Percentiles rank a stretch among this genome's conserved stretches.
These are phyloP conservation scores for Cromileptes altivelis DNA, from an alignment of 2,113 vertebrate genomes.

Conservation along the genomic window DNA sequence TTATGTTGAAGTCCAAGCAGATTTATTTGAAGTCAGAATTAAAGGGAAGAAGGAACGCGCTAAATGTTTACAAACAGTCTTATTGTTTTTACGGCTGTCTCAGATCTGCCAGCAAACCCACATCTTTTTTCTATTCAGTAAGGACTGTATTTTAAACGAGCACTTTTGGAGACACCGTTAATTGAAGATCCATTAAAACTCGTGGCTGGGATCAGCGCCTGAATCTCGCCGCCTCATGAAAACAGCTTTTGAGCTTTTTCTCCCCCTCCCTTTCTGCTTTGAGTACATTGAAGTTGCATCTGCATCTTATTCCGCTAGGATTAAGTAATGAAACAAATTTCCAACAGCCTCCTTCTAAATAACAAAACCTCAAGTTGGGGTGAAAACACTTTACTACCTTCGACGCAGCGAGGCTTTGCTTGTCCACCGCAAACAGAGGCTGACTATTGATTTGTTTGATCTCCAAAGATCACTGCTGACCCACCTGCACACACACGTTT, in stretches of 20 bases:
- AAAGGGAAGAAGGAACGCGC: background rate
- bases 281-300: background rate
- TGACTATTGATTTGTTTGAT: constrained; percentile 66
- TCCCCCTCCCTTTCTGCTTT: background rate
- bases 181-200: constrained; percentile 35
- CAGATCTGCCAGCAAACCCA: constrained; percentile 15
- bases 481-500: constrained; percentile 17
- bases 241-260: constrained; percentile 4
- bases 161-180: constrained; percentile 9
- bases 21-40: constrained; percentile 39
- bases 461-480: constrained; percentile 55
- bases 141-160: constrained; percentile 20
- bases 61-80: constrained; percentile 17
- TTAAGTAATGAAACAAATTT: constrained; percentile 28
- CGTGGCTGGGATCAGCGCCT: constrained; percentile 16
- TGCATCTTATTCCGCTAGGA: constrained; percentile 23
- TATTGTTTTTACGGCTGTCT: constrained; percentile 5
- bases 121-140: constrained; percentile 17
- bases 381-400: background rate
- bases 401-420: constrained; percentile 20
- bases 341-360: background rate
- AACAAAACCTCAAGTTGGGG: background rate
- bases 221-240: constrained; percentile 6
- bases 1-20: background rate
- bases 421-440: constrained; percentile 28